phyloP scores from a whole-genome alignment of 1,140 invertebrate species.

The Ephestia elutella region DNA sequence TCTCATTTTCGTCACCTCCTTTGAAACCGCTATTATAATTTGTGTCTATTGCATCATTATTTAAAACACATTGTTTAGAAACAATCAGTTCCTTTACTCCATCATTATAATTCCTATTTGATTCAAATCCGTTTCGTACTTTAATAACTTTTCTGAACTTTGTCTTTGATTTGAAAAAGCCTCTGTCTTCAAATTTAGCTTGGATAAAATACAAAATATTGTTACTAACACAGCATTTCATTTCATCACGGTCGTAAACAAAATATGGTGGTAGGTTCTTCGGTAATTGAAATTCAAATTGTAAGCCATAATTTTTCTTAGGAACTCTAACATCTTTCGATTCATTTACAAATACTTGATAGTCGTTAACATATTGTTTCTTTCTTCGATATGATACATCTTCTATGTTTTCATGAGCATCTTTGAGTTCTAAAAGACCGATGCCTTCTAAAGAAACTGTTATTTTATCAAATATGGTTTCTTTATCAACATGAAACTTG shows the following conservation, averaged over 20 bases:
- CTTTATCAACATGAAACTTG: background rate
- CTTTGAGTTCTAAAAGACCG: background rate
- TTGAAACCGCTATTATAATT: background rate
- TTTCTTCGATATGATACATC: background rate
- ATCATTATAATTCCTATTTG: background rate
- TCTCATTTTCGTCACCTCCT: background rate
- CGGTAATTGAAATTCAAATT: background rate
- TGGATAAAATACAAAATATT: background rate
- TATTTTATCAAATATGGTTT: background rate
- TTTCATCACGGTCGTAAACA: background rate
- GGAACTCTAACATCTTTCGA: background rate
- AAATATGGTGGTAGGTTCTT: background rate
- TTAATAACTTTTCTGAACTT: background rate
- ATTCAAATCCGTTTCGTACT: background rate
- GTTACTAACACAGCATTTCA: background rate
- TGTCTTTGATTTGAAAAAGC: background rate
- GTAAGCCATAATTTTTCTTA: background rate
- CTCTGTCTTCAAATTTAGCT: background rate
- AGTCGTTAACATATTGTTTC: background rate
- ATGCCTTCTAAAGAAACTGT: background rate
- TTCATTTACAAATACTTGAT: background rate
- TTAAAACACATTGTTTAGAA: background rate
- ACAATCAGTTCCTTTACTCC: background rate
- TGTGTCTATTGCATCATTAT: background rate
- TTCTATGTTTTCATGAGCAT: background rate